Conservation (phyloP, 2,797 vertebrate genomes). For the Catamblyrhynchus diadema region DNA sequence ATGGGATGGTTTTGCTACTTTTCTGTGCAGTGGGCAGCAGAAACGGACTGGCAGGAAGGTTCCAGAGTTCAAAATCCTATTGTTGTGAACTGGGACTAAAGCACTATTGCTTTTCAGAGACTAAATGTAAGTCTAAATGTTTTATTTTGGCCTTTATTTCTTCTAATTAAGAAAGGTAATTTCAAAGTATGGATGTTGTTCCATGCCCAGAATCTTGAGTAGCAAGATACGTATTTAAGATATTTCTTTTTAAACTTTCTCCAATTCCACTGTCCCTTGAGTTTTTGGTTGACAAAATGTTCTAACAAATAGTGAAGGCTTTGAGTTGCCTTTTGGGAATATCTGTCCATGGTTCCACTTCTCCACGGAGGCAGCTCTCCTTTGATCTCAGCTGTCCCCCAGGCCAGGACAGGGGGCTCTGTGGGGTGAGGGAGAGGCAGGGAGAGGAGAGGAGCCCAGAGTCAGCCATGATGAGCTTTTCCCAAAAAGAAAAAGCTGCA, state of each 20-base stretch:
- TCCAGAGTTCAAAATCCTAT: background rate
- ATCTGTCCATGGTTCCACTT: fast-evolving
- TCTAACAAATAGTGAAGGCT: fast-evolving
- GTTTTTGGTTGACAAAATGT: background rate
- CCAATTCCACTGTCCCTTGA: background rate
- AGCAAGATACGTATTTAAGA: too few relatives aligned
- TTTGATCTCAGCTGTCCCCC: background rate
- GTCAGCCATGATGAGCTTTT: background rate
- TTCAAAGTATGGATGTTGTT: background rate
- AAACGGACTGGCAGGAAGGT: background rate
- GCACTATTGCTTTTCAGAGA: background rate
- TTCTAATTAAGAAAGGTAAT: background rate
- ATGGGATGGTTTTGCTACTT: background rate
- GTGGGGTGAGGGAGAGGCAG: background rate
- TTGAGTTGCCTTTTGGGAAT: background rate
- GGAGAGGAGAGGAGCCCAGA: background rate
- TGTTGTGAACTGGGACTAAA: background rate
- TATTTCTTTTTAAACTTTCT: background rate
- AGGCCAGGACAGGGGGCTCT: background rate
- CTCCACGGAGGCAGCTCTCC: fast-evolving
- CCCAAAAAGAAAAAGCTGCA: background rate
- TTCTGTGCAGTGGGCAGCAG: background rate
- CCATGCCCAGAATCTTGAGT: background rate
- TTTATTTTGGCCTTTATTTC: background rate
- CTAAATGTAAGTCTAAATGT: background rate